phyloP scores from a whole-genome alignment of 2,797 vertebrate genomes.

The Moxostoma hubbsi region DNA sequence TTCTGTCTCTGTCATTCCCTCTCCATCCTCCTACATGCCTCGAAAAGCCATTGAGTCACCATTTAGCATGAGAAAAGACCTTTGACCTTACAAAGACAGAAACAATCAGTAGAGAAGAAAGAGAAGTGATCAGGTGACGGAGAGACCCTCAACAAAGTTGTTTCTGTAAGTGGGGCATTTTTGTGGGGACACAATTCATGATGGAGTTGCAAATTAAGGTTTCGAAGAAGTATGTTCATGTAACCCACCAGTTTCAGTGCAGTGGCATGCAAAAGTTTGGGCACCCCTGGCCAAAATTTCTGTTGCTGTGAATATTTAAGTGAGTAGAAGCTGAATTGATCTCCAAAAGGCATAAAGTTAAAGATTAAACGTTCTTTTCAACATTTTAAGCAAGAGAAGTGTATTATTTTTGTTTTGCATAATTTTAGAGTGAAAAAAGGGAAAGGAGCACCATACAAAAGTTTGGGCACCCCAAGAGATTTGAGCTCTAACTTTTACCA shows the following conservation, averaged over 20 bases:
- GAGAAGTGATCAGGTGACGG: not conserved
- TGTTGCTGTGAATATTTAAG: too few species aligned
- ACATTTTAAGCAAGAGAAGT: too few species aligned
- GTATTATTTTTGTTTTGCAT: too few species aligned
- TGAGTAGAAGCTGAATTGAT: too few species aligned
- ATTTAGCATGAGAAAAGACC: constrained; percentile 52
- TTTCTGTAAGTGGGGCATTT: constrained; percentile 4
- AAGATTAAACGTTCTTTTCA: too few species aligned
- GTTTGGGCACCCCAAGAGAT: too few species aligned
- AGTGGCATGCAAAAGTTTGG: too few species aligned
- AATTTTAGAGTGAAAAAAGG: too few species aligned
- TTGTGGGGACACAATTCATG: not conserved
- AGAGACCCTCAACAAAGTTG: constrained; percentile 26
- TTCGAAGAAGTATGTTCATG: not conserved
- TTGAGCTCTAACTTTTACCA: too few species aligned
- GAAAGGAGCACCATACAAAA: too few species aligned
- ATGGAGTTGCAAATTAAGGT: not conserved
- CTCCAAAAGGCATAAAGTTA: too few species aligned
- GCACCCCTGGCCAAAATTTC: too few species aligned
- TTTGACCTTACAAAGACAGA: constrained; percentile 44
- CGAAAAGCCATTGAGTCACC: constrained; percentile 41
- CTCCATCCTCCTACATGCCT: constrained; percentile 52
- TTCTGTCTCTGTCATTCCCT: constrained; percentile 28
- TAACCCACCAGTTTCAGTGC: constrained; percentile 3
- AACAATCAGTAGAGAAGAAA: constrained; percentile 39